phyloP scores from a whole-genome alignment of 2,113 vertebrate species.

The Cisticola juncidis region DNA sequence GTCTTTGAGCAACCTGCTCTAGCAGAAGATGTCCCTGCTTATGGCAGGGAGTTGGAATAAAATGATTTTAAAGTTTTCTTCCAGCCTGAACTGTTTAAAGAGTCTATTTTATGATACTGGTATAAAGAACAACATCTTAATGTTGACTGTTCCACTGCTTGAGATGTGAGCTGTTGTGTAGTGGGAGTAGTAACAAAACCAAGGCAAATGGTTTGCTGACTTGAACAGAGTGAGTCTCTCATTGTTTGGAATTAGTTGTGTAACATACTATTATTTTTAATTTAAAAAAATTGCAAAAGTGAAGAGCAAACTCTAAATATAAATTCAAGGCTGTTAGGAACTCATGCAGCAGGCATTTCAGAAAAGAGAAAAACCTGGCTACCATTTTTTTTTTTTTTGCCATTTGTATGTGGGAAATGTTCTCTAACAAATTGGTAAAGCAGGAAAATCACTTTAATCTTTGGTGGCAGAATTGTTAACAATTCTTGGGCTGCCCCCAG shows the following conservation, averaged over 20 bases:
- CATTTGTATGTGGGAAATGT: background rate
- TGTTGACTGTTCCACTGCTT: background rate
- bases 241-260: background rate
- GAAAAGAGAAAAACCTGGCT: background rate
- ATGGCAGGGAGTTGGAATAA: background rate
- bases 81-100: background rate
- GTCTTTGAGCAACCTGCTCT: background rate
- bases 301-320: background rate
- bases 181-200: background rate
- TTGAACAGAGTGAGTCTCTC: background rate
- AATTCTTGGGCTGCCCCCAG: background rate
- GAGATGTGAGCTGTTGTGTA: background rate
- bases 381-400: accelerated
- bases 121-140: background rate
- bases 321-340: background rate
- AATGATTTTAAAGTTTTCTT: background rate
- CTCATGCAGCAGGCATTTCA: background rate
- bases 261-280: background rate
- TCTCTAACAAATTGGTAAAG: background rate
- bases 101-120: background rate
- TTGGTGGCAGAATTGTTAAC: slow-evolving; percentile 31
- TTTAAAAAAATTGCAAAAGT: background rate
- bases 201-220: background rate
- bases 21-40: background rate
- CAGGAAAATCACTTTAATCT: slow-evolving; percentile 6